These are phyloP conservation scores for Dolichoris vasculosae DNA, from an alignment of 1,140 invertebrate genomes.

Conservation along the genomic window DNA sequence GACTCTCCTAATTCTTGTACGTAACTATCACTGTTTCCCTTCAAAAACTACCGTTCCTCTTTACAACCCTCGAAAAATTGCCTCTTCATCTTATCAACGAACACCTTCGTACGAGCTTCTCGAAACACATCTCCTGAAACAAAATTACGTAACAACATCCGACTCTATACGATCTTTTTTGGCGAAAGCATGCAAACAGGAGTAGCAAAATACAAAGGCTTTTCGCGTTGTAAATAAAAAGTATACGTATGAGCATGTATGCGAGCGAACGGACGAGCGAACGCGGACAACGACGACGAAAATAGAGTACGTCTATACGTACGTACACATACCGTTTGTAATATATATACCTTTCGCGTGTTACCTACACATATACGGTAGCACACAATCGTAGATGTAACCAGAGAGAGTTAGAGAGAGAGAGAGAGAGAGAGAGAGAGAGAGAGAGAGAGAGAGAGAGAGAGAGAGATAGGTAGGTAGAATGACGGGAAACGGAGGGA, in stretches of 20 bases:
- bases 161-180: background rate
- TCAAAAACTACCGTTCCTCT: constrained; percentile 28
- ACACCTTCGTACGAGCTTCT: background rate
- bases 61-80: background rate
- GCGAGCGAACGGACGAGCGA: background rate
- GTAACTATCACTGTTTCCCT: constrained; percentile 12
- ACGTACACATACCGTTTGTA: constrained; percentile 18
- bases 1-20: constrained; percentile 40
- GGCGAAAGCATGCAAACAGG: constrained; percentile 25
- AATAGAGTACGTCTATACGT: constrained; percentile 44
- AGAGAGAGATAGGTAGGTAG: background rate
- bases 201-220: constrained; percentile 22
- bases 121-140: background rate
- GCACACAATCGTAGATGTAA: constrained; percentile 4
- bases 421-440: background rate
- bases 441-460: background rate
- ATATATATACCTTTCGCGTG: background rate
- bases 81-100: background rate
- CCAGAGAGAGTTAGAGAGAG: constrained; percentile 2
- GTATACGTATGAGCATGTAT: background rate
- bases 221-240: constrained; percentile 46
- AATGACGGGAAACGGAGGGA: constrained; percentile 19
- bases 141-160: constrained; percentile 31
- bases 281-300: constrained; percentile 35
- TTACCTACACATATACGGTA: background rate